These are phyloP conservation scores for Drosophila mauritiana DNA, from an alignment of 1,140 invertebrate species.

Conservation along the genomic window DNA sequence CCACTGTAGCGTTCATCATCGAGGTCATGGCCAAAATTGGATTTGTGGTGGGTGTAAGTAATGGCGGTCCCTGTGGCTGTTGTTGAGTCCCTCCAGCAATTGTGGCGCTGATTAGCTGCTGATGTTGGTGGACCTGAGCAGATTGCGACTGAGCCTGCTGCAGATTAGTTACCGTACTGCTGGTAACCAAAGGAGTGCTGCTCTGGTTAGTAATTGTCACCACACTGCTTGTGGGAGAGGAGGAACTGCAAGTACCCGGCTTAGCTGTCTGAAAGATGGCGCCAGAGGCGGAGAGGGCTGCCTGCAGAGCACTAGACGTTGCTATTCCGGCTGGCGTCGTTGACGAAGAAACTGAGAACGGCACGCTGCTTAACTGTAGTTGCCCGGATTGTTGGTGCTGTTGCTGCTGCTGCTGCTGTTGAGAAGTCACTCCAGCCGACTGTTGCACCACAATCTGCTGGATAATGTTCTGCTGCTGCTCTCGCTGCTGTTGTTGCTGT, in stretches of 20 bases:
- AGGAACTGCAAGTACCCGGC: constrained; percentile 46
- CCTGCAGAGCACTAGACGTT: constrained; percentile 71
- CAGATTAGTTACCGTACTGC: constrained; percentile 62
- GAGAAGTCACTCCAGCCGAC: constrained; percentile 58
- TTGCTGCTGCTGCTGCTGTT: constrained; percentile 38
- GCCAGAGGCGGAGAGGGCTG: constrained; percentile 52
- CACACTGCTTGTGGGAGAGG: constrained; percentile 66
- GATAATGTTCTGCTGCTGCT: constrained; percentile 76
- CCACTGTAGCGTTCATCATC: constrained; percentile 77
- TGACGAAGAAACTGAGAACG: constrained; percentile 85
- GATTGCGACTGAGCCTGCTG: constrained; percentile 66
- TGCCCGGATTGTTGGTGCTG: constrained; percentile 40
- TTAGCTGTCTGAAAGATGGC: constrained; percentile 63
- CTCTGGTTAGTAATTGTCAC: constrained; percentile 78
- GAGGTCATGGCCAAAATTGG: constrained; percentile 82
- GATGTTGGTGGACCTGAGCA: constrained; percentile 52
- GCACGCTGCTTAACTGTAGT: constrained; percentile 65
- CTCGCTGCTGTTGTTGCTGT: constrained; percentile 78
- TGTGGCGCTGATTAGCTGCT: constrained; percentile 55
- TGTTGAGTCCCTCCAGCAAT: constrained; percentile 68
- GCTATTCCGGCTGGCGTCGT: constrained; percentile 84
- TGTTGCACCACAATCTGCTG: constrained; percentile 70
- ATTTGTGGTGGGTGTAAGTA: constrained; percentile 63
- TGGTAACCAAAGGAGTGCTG: constrained; percentile 73
- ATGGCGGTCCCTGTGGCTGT: constrained; percentile 44